Evolutionary conservation across 2,888 invertebrate species (phyloP).

Genomic region (Microplitis manilae): DNA sequence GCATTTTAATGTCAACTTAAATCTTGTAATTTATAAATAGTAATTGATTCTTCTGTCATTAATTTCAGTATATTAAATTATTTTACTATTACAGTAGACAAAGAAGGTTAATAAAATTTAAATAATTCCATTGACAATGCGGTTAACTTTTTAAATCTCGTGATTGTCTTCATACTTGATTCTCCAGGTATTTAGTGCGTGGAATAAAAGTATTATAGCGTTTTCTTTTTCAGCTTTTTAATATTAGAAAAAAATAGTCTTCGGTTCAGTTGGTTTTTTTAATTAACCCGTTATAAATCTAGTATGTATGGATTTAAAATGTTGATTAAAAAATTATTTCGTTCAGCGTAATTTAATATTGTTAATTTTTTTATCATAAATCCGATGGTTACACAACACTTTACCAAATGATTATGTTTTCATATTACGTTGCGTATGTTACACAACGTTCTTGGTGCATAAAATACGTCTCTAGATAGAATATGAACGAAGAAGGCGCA

Average conservation of each 20-base stretch:
- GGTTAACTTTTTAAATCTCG: background rate
- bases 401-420: constrained; percentile 59
- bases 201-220: background rate
- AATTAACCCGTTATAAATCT: background rate
- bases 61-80: background rate
- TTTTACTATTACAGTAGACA: background rate
- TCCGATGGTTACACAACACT: constrained; percentile 50
- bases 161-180: constrained; percentile 15
- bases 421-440: constrained; percentile 58
- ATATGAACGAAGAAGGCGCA: background rate
- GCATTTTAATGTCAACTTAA: background rate
- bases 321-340: background rate
- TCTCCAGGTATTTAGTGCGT: constrained; percentile 21
- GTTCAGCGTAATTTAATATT: constrained; percentile 43
- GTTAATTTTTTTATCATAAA: constrained; percentile 14
- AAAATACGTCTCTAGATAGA: background rate
- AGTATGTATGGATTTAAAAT: no score
- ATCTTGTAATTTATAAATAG: background rate
- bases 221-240: background rate
- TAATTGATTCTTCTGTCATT: background rate
- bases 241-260: background rate
- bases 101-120: background rate
- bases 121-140: background rate
- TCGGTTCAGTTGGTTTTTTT: background rate
- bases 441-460: constrained; percentile 49